These are phyloP conservation scores for Lophotis ruficrista DNA, from an alignment of 2,113 vertebrate species.

Conservation along the genomic window DNA sequence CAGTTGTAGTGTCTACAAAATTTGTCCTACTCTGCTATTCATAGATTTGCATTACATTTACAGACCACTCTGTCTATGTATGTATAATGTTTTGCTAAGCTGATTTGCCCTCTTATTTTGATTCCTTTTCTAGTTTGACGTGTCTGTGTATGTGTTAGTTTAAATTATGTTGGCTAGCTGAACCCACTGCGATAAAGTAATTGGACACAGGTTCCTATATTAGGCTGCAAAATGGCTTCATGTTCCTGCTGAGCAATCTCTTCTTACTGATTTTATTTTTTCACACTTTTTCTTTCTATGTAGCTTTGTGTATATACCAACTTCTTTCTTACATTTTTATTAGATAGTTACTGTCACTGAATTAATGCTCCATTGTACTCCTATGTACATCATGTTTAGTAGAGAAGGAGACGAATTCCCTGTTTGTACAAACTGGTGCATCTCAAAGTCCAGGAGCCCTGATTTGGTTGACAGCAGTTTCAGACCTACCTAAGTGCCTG, in stretches of 20 bases:
- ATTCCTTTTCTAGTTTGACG: not conserved
- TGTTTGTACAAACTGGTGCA: not conserved
- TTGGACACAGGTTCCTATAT: not conserved
- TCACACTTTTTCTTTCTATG: not conserved
- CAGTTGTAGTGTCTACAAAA: not conserved
- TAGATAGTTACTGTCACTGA: not conserved
- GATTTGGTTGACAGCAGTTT: not conserved
- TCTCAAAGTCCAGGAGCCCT: not conserved
- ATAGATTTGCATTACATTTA: not conserved
- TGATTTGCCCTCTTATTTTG: not conserved
- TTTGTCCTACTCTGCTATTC: not conserved
- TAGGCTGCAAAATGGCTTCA: not conserved
- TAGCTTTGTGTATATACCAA: not conserved
- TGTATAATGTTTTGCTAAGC: not conserved
- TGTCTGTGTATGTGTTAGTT: not conserved
- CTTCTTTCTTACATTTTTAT: not conserved
- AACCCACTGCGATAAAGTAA: not conserved
- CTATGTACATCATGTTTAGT: fast-evolving
- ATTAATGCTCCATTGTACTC: not conserved
- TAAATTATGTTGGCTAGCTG: not conserved
- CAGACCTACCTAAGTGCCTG: not conserved
- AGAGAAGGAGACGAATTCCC: not conserved
- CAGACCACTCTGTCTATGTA: not conserved
- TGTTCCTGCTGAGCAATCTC: not conserved
- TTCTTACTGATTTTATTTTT: not conserved